Conservation (phyloP, 2,888 invertebrate genomes). For the Synanthedon vespiformis region DNA sequence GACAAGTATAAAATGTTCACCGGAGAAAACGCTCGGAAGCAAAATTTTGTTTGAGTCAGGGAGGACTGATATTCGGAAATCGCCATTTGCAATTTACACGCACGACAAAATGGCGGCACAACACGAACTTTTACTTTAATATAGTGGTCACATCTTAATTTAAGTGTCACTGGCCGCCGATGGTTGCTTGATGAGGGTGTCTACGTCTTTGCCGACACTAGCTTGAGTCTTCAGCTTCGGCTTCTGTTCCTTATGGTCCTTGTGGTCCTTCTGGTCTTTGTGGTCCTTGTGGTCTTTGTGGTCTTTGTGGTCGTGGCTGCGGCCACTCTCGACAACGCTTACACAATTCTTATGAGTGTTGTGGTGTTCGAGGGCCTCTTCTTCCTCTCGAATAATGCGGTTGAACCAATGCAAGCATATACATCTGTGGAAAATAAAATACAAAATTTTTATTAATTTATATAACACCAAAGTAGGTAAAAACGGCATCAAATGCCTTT, state of each 20-base stretch:
- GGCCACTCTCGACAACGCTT: constrained; percentile 57
- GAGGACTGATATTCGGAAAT: too few relatives aligned
- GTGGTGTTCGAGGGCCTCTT: constrained; percentile 35
- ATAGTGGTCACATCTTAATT: constrained; percentile 29
- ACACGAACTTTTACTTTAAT: constrained; percentile 13
- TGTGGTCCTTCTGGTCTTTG: constrained; percentile 10
- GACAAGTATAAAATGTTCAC: too few relatives aligned
- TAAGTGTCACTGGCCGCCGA: constrained; percentile 63
- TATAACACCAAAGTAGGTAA: too few relatives aligned
- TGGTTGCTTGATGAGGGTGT: constrained; percentile 67
- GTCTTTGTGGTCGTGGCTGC: constrained; percentile 15
- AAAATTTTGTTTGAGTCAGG: too few relatives aligned
- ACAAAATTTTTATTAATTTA: too few relatives aligned
- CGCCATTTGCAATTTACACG: constrained; percentile 5
- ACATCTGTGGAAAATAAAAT: constrained; percentile 49
- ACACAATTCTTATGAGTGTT: constrained; percentile 59
- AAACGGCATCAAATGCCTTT: too few relatives aligned
- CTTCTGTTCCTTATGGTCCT: constrained; percentile 15
- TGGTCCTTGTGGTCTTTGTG: constrained; percentile 9
- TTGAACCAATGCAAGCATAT: constrained; percentile 75
- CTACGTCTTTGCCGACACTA: constrained; percentile 69
- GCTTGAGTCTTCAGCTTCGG: constrained; percentile 50
- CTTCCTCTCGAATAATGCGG: constrained; percentile 55
- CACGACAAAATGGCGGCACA: constrained; percentile 14
- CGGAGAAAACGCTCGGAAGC: too few relatives aligned